Conservation (phyloP, 1,140 invertebrate genomes). For the Chlorops oryzae region DNA sequence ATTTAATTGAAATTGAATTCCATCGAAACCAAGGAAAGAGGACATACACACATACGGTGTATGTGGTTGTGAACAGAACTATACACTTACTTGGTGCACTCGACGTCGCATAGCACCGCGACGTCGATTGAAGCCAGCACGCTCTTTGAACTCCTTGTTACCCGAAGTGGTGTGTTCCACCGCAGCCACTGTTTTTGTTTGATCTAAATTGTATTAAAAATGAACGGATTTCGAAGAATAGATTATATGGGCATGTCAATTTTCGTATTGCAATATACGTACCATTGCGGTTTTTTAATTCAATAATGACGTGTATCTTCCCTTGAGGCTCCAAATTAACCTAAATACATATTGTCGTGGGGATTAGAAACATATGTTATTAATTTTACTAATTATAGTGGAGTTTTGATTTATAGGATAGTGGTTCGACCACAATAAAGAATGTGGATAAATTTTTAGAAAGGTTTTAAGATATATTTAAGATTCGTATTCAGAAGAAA, state of each 20-base stretch:
- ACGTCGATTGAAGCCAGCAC: constrained; percentile 85
- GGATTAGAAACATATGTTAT: background rate
- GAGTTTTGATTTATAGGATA: too few species aligned
- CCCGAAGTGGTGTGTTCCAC: constrained; percentile 38
- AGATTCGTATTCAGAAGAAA: too few species aligned
- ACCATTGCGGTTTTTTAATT: constrained; percentile 65
- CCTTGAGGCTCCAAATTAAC: constrained; percentile 95
- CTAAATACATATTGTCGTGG: constrained; percentile 51
- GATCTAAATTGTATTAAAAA: constrained; percentile 23
- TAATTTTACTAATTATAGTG: too few species aligned
- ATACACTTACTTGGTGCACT: constrained; percentile 74
- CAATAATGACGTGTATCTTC: constrained; percentile 87
- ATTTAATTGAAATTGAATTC: too few species aligned
- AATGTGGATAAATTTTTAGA: too few species aligned
- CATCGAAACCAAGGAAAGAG: too few species aligned
- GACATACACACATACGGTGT: too few species aligned
- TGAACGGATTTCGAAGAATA: background rate
- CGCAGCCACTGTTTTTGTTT: constrained; percentile 41
- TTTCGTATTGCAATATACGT: constrained; percentile 12
- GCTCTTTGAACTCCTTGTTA: constrained; percentile 82
- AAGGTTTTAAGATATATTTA: too few species aligned
- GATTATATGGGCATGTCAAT: constrained; percentile 50
- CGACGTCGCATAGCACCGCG: constrained; percentile 90
- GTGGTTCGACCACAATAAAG: too few species aligned
- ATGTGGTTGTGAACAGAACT: too few species aligned